Evolutionary conservation across 2,797 vertebrate genomes (phyloP).

Genomic region (Tokudaia muenninki): DNA sequence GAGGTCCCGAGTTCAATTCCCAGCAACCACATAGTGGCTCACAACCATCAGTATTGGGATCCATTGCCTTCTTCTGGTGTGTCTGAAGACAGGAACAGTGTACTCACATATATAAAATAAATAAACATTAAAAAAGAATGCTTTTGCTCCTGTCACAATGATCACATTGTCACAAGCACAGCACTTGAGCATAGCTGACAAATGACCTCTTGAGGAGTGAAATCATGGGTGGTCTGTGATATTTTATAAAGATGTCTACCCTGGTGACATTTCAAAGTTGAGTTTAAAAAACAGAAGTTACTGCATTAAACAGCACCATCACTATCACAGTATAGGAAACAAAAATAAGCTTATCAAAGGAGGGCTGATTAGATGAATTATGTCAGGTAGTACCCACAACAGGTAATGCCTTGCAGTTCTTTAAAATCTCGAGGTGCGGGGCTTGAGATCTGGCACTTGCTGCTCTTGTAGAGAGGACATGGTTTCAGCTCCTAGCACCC

Average conservation of each 20-base stretch:
- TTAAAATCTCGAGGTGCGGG: background rate
- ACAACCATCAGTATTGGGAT: background rate
- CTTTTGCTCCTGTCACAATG: background rate
- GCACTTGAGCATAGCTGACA: background rate
- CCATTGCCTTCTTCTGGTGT: background rate
- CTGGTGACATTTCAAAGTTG: conserved; percentile 9
- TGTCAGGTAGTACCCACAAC: background rate
- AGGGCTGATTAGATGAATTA: background rate
- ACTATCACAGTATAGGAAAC: conserved; percentile 11
- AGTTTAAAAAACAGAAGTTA: background rate
- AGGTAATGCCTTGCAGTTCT: background rate
- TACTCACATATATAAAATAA: background rate
- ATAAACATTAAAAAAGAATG: background rate
- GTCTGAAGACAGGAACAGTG: background rate
- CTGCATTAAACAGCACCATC: background rate
- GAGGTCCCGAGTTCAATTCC: background rate
- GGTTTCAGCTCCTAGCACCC: background rate
- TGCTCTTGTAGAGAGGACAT: background rate
- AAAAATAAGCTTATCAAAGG: background rate
- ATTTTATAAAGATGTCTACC: background rate
- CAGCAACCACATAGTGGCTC: background rate
- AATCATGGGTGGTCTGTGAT: background rate
- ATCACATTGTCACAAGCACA: background rate
- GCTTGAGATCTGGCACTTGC: background rate
- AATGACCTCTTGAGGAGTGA: background rate